Base-by-base conservation (phyloP, 2,797 vertebrate species). In the Sebastes trivittatus region DNA sequence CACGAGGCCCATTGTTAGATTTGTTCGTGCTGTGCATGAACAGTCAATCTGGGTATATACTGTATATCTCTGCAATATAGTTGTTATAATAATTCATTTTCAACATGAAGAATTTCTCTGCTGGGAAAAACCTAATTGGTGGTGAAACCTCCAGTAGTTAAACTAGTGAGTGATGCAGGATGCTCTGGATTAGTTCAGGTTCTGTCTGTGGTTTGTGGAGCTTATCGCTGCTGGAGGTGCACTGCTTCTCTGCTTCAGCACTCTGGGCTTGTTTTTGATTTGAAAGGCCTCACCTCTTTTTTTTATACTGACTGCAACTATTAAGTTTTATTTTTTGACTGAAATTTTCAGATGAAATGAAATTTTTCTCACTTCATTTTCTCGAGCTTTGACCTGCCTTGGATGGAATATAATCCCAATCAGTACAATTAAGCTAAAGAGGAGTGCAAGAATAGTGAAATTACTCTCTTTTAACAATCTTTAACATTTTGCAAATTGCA, bases 161-260 rank as follows among this genome's bases (percentile, higher is more conserved):
- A 81, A 49, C 25, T 30, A n/a, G 56, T 32, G 81, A 54, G 2
- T 54, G 72, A 74, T 77, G 82, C 72, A 75, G 72, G 89, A 87
- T 32, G 65, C 76, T 75, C 67, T 87, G 88, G 87, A 75, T 86
- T 76, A 83, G 82, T 62, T 80, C 62, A 68, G 82, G 71, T 78
- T 85, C 71, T 84, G 75, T 88, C 76, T 90, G 81, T 91, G 76
- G 80, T 87, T 78, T 89, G 81, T 91, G 91, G 89, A 89, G 80
- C 83, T 92, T 83, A 23, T 76, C 66, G 16, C 86, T 90, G 90
- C 88, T 92, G 88, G 85, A 89, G 86, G 80, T 30, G 18, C 89
- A 66, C 82, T 88, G 88, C 92, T 93, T 93, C 86, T 93, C 90
- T 93, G 92, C 93, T 93, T 94, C 85, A 89, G 83, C 91, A 85